A percentile compares a stretch with the other conserved stretches of the same genome.
phyloP scores from a whole-genome alignment of 2,888 invertebrate genomes.

The Tipula unca region DNA sequence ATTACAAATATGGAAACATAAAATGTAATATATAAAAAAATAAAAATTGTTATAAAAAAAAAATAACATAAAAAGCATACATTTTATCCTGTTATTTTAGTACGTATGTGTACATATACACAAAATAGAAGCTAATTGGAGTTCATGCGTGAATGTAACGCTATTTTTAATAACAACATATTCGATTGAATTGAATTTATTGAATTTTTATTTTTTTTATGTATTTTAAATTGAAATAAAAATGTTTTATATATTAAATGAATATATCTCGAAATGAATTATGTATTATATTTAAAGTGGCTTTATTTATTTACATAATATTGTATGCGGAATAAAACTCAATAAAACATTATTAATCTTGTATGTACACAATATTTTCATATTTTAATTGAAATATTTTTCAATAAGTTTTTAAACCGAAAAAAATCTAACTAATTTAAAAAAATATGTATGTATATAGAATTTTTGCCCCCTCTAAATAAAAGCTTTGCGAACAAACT shows the following conservation, averaged over 20 bases:
- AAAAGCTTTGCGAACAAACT: neutral
- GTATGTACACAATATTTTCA: neutral
- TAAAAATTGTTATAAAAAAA: neutral
- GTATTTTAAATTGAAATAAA: neutral
- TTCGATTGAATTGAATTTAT: neutral
- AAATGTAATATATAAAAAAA: neutral
- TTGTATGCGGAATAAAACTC: neutral
- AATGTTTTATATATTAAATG: neutral
- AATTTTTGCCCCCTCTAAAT: neutral
- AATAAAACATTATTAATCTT: neutral
- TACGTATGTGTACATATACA: neutral
- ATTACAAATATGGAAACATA: neutral
- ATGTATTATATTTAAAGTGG: neutral
- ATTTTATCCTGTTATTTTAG: neutral
- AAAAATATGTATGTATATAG: neutral
- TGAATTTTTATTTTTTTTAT: neutral
- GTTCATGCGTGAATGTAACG: constrained; percentile 8
- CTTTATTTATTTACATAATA: neutral
- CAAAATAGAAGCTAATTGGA: neutral
- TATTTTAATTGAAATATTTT: neutral
- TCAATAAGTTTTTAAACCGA: neutral
- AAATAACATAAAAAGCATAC: neutral
- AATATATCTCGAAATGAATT: neutral
- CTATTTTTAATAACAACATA: neutral
- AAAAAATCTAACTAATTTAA: neutral